A percentile compares a stretch with the other conserved stretches of the same genome.
Evolutionary conservation across 2,888 invertebrate genomes (phyloP).

Genomic region (Chrysolina americana): DNA sequence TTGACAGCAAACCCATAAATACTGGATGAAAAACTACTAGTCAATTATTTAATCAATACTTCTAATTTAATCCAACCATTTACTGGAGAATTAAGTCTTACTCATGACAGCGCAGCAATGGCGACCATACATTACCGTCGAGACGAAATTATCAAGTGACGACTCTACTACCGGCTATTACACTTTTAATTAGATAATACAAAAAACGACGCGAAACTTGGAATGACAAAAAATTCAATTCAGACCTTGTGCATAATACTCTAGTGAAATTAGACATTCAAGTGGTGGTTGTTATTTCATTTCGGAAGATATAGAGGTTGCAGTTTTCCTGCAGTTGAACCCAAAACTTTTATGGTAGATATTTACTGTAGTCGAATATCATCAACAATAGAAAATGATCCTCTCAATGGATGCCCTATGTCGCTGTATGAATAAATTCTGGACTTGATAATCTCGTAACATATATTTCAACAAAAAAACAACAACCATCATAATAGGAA

Average conservation of each 20-base stretch:
- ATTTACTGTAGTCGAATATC: too few species aligned
- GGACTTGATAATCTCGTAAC: too few species aligned
- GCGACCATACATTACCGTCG: slow-evolving; percentile 15
- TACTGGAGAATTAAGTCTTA: neutral
- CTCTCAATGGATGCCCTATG: too few species aligned
- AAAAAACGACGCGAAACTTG: slow-evolving; percentile 1
- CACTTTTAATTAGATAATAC: slow-evolving; percentile 3
- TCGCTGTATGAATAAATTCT: too few species aligned
- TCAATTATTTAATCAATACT: neutral
- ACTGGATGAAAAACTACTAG: neutral
- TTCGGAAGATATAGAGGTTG: too few species aligned
- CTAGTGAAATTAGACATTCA: neutral
- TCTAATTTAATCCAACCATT: neutral
- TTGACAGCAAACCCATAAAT: neutral
- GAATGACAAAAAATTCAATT: neutral
- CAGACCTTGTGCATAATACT: neutral
- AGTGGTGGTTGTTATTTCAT: too few species aligned
- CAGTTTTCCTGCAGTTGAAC: too few species aligned
- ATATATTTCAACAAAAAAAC: too few species aligned
- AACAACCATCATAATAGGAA: too few species aligned
- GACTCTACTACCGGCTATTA: slow-evolving; percentile 14
- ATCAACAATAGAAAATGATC: too few species aligned
- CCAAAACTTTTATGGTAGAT: too few species aligned
- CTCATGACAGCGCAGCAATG: slow-evolving; percentile 8
- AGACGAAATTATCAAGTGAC: slow-evolving; percentile 14